Evolutionary conservation across 2,113 vertebrate species (phyloP), one percentile per base, ranked within the genome.

Genomic region (Paramisgurnus dabryanus): DNA sequence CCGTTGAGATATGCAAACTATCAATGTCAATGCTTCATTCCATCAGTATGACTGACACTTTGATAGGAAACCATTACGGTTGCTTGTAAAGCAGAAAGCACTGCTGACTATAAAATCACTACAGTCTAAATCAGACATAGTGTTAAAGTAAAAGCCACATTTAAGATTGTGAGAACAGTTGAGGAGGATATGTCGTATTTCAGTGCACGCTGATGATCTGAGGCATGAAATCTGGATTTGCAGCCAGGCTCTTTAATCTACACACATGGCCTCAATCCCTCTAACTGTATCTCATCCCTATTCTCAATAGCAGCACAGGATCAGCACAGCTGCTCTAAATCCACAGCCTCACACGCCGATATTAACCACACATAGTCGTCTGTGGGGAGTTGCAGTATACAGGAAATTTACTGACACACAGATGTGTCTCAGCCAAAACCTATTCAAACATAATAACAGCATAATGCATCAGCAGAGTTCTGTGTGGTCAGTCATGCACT

Each of bases 161-260:
- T 57, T 68, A 12, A 3, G 18, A 13, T 34, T 49, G 5, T 68
- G 18, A 47, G 12, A 69, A 69, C 27, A 17, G 11, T 53, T 53
- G 1, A 57, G 9, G 5, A 57, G 5, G 40, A 61, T 61, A 53
- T 11, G 10, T 47, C 10, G 2, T 47, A 47, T 18, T 58, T 58
- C 55, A 7, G n/a, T 17, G 10, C 13, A 64, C 27, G 58, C 15
- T 76, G 61, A 40, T 9, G n/a, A 50, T 76, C 27, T 40, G 27
- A 3, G 22, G 63, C 39, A 34, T 41, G 39, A 66, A 34, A 66
- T 53, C 7, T 53, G 22, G 55, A 67, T 79, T 72, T 69, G 27
- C 45, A 75, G 72, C 65, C 76, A 82, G 63, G 85, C 76, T 67
- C 65, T 92, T 88, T 91, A 89, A 92, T 91, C 88, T 83, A 43